Percentiles rank a stretch among this genome's conserved stretches.
Conservation (phyloP, 2,888 invertebrate species). For the Pseudococcus viburni region DNA sequence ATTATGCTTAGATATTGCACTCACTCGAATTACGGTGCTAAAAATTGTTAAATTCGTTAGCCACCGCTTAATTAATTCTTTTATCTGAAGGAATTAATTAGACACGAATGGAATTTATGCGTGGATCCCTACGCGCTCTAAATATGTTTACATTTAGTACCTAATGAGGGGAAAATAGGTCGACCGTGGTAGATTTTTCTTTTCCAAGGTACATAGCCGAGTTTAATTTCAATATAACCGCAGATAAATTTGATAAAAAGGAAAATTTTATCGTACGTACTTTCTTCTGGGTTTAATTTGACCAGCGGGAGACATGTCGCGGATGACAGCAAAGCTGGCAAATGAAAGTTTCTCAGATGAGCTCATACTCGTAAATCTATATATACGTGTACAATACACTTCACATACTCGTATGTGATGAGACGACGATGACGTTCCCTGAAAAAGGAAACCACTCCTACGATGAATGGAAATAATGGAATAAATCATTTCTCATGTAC, state of each 20-base stretch:
- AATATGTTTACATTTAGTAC: constrained; percentile 28
- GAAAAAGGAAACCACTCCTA: constrained; percentile 43
- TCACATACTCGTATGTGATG: neutral
- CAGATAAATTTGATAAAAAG: constrained; percentile 41
- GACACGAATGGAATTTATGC: neutral
- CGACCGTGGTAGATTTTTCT: neutral
- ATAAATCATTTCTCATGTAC: neutral
- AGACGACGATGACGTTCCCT: neutral
- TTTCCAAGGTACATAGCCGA: neutral
- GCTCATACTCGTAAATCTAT: neutral
- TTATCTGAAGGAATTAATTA: constrained; percentile 14
- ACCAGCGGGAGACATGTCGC: neutral
- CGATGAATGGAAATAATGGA: neutral
- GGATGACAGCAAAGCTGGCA: neutral
- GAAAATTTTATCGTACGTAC: neutral
- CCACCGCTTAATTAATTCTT: neutral
- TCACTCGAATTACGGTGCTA: too few relatives aligned
- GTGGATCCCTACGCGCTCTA: neutral
- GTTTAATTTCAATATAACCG: neutral
- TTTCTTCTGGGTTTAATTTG: constrained; percentile 20
- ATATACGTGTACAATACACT: too few relatives aligned
- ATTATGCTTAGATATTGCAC: too few relatives aligned
- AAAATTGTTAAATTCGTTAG: neutral
- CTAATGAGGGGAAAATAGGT: constrained; percentile 45
- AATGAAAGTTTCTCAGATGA: neutral